Evolutionary conservation across 2,888 invertebrate species (phyloP), one percentile per base, ranked within the genome.

Genomic region (Helobdella robusta): DNA sequence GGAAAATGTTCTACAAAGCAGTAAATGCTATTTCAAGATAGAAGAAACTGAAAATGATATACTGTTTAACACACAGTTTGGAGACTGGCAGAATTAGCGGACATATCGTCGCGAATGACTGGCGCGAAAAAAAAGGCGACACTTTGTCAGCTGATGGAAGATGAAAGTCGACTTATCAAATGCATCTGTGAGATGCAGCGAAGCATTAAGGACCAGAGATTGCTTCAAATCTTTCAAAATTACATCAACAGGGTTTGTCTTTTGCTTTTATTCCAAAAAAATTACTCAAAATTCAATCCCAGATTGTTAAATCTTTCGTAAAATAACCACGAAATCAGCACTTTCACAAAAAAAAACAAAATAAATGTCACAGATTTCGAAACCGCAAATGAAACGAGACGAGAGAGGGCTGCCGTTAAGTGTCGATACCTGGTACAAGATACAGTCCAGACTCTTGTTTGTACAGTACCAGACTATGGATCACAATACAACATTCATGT

Each of bases 361-460:
- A n/a, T n/a, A n/a, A n/a, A n/a, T n/a, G n/a, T n/a, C n/a, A n/a
- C 30, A 62, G 62, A 50, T 62, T 15, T 46, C 46, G 32, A 62
- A 50, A n/a, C 62, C 62, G 6, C 15, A 28, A n/a, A 20, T 50
- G 2, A 44, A 46, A n/a, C 28, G 62, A 1, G 30, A 30, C 34
- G 11, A 20, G 1, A 25, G 34, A 20, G 44, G 46, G 34, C 15
- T 32, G 28, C 50, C 30, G n/a, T 3, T 62, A 5, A 32, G 20
- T n/a, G 32, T 62, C 2, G 62, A 62, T 50, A 46, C 46, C 34
- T 62, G 62, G 62, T 28, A 50, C 62, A 46, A 25, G 32, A 25
- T 62, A 20, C 23, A 48, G 3, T 62, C 62, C 2, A 44, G 62
- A n/a, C 48, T 50, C n/a, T n/a, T 62, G 30, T 25, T 40, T 20